Conservation (phyloP, 2,888 invertebrate genomes). For the Lochmaea crataegi region DNA sequence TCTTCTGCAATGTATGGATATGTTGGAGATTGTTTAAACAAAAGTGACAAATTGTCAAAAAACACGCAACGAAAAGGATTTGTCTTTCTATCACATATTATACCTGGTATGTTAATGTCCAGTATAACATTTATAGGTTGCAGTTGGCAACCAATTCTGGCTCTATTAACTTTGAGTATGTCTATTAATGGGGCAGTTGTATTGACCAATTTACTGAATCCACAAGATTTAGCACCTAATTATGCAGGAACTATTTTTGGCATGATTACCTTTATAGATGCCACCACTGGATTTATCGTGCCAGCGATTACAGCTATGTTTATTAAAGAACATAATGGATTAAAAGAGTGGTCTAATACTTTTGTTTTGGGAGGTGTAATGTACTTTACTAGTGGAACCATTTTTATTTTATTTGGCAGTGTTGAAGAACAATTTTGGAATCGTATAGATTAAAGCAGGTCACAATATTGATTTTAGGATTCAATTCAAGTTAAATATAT, state of each 20-base stretch:
- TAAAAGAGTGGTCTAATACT: constrained; percentile 30
- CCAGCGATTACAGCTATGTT: constrained; percentile 50
- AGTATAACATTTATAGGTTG: constrained; percentile 50
- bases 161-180: constrained; percentile 50
- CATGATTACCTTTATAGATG: constrained; percentile 53
- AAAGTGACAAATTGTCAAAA: constrained; percentile 41
- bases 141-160: constrained; percentile 44
- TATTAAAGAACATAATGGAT: constrained; percentile 39
- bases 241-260: constrained; percentile 56
- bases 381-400: constrained; percentile 19
- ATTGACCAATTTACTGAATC: constrained; percentile 52
- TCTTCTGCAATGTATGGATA: constrained; percentile 50
- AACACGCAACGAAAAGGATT: constrained; percentile 51
- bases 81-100: constrained; percentile 66
- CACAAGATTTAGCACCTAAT: constrained; percentile 57
- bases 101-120: constrained; percentile 67
- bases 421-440: constrained; percentile 38
- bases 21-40: constrained; percentile 50
- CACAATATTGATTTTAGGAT: neutral
- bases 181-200: constrained; percentile 55
- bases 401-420: constrained; percentile 38
- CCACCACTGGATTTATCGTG: constrained; percentile 53
- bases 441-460: neutral
- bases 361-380: constrained; percentile 35
- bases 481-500: neutral